These are phyloP conservation scores for Spodoptera exigua DNA, from an alignment of 2,888 invertebrate genomes.

Conservation along the genomic window DNA sequence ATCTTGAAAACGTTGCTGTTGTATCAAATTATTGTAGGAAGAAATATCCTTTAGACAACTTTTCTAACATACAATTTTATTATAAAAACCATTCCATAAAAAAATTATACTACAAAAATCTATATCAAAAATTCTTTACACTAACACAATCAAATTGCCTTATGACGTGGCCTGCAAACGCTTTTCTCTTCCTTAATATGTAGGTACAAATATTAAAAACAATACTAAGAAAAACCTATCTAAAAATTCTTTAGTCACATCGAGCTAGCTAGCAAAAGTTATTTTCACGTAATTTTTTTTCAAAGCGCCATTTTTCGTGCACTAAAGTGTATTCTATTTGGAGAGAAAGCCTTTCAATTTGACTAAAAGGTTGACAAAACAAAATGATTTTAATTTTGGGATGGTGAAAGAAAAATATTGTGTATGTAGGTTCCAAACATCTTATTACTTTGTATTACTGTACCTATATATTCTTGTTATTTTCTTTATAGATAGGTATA, in stretches of 20 bases:
- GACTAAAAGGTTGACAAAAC: constrained; percentile 64
- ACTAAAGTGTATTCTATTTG: constrained; percentile 44
- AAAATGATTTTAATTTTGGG: constrained; percentile 59
- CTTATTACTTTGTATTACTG: constrained; percentile 19
- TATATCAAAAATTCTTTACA: too few relatives aligned
- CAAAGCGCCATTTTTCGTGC: constrained; percentile 37
- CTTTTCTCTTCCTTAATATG: too few relatives aligned
- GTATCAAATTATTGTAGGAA: too few relatives aligned
- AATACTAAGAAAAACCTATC: constrained; percentile 1
- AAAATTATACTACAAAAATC: too few relatives aligned
- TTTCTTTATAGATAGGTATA: constrained; percentile 20
- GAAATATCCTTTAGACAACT: too few relatives aligned
- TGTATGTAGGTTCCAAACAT: constrained; percentile 19
- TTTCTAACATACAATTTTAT: too few relatives aligned
- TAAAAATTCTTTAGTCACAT: too few relatives aligned
- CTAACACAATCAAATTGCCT: too few relatives aligned
- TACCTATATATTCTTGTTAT: constrained; percentile 14
- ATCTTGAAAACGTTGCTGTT: too few relatives aligned
- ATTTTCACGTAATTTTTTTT: constrained; percentile 16
- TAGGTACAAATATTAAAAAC: neutral
- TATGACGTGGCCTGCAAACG: too few relatives aligned
- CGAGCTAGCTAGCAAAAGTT: too few relatives aligned
- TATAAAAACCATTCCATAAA: too few relatives aligned
- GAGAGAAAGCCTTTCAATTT: constrained; percentile 60
- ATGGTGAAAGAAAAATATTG: constrained; percentile 35